These are phyloP conservation scores for Ceratoteleas bidentatus DNA, from an alignment of 1,140 invertebrate species.

Conservation along the genomic window DNA sequence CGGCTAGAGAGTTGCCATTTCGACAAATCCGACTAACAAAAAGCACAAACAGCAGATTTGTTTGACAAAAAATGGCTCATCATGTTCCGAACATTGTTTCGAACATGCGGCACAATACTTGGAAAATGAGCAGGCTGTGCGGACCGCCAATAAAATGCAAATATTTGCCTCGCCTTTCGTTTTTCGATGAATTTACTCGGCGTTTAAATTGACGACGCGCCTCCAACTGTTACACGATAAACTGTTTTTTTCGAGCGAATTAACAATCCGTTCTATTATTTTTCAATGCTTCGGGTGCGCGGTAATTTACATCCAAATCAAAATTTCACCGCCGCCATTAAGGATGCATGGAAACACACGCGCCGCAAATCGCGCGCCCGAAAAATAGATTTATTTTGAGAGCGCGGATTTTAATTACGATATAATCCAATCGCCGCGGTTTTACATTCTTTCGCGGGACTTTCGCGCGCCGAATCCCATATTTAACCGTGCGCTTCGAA, in stretches of 20 bases:
- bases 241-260: constrained; percentile 43
- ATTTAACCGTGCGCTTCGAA: neutral
- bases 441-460: neutral
- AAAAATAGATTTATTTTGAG: constrained; percentile 21
- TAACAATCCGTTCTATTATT: constrained; percentile 41
- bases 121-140: constrained; percentile 1
- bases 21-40: too few species aligned
- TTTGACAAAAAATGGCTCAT: neutral
- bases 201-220: constrained; percentile 20
- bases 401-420: constrained; percentile 9
- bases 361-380: neutral
- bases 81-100: neutral
- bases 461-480: neutral
- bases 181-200: constrained; percentile 32
- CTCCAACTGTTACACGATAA: constrained; percentile 42
- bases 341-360: constrained; percentile 35
- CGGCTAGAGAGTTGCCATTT: too few species aligned
- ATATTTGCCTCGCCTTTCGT: constrained; percentile 26
- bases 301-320: constrained; percentile 54
- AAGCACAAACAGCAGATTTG: too few species aligned
- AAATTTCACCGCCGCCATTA: constrained; percentile 39
- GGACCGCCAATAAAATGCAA: constrained; percentile 46
- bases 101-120: neutral
- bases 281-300: constrained; percentile 26
- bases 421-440: neutral